Evolutionary conservation across 2,888 invertebrate genomes (phyloP).

Genomic region (Ganaspis brasiliensis): DNA sequence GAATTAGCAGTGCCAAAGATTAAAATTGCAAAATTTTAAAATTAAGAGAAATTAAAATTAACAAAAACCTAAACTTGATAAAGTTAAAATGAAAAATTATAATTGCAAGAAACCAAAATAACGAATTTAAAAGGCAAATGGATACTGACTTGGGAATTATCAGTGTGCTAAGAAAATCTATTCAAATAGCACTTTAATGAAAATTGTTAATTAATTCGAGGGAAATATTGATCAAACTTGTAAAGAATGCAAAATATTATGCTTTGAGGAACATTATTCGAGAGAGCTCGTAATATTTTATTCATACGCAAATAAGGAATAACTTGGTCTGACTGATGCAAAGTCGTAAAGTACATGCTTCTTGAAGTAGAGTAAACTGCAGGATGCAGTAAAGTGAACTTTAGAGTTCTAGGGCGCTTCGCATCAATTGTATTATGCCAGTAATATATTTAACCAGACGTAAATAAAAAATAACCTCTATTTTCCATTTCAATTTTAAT

Average conservation of each 20-base stretch:
- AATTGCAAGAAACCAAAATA: no score
- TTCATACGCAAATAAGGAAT: constrained; percentile 30
- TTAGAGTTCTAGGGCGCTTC: background rate
- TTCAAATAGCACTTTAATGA: background rate
- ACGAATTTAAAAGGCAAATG: no score
- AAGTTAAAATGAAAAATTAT: no score
- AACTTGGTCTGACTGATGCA: constrained; percentile 30
- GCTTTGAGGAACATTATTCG: constrained; percentile 6
- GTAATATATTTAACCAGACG: background rate
- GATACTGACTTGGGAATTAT: no score
- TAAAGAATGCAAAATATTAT: constrained; percentile 25
- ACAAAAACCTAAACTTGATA: no score
- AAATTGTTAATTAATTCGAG: constrained; percentile 6
- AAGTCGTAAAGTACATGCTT: constrained; percentile 16
- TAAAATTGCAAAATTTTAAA: no score
- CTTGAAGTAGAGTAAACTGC: constrained; percentile 16
- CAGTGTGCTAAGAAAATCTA: no score
- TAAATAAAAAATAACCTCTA: no score
- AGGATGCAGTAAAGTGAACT: constrained; percentile 20
- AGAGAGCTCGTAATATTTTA: constrained; percentile 8
- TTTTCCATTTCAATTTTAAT: no score
- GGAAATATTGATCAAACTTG: background rate
- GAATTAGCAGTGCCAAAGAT: no score
- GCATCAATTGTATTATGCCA: background rate
- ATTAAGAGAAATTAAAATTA: no score